Evolutionary conservation across 2,797 vertebrate genomes (phyloP).

Genomic region (Acipenser oxyrinchus): DNA sequence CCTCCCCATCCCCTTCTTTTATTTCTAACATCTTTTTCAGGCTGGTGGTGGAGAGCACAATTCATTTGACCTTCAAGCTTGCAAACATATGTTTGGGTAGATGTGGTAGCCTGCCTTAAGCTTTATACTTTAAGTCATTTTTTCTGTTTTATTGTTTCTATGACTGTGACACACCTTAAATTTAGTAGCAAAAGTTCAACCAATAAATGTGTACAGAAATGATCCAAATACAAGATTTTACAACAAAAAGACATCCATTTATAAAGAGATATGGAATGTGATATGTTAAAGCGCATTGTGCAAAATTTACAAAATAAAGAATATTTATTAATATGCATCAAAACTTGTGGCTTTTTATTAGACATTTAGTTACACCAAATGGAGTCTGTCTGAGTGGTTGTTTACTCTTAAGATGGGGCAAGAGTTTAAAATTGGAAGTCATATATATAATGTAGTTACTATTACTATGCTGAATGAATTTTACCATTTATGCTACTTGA

Average conservation of each 20-base stretch:
- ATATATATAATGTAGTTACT: no score
- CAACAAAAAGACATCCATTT: conserved; percentile 83
- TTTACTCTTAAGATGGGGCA: no score
- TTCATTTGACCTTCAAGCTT: conserved; percentile 48
- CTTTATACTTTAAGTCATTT: conserved; percentile 68
- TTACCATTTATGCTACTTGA: no score
- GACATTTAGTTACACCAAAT: no score
- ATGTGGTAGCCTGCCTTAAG: conserved; percentile 69
- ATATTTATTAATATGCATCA: conserved; percentile 98
- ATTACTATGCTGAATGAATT: no score
- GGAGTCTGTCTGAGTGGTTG: no score
- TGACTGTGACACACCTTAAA: conserved; percentile 77
- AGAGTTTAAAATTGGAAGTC: no score
- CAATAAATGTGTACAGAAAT: conserved; percentile 94
- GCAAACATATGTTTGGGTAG: conserved; percentile 65
- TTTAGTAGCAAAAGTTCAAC: conserved; percentile 85
- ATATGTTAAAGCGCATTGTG: conserved; percentile 82
- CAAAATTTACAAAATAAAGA: conserved; percentile 97
- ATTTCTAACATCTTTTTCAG: conserved; percentile 35
- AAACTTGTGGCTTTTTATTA: conserved; percentile 33
- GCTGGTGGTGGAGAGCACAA: conserved; percentile 61
- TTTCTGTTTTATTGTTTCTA: conserved; percentile 65
- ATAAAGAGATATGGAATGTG: conserved; percentile 75
- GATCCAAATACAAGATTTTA: conserved; percentile 88
- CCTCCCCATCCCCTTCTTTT: conserved; percentile 39